Evolutionary conservation across 2,113 vertebrate species (phyloP).

Genomic region (Entelurus aequoreus): DNA sequence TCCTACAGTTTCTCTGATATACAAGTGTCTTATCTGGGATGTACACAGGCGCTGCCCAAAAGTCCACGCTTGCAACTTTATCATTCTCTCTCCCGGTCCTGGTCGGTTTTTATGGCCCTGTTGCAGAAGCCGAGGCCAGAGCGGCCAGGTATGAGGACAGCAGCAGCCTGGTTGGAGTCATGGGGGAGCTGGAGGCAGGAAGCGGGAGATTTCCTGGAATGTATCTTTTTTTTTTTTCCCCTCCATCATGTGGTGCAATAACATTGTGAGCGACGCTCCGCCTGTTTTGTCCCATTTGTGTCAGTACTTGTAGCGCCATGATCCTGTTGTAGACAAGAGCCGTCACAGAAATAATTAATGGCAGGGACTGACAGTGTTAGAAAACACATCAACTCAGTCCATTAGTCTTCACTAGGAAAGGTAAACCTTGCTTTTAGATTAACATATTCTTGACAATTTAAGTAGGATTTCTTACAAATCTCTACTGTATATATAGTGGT

Average conservation of each 20-base stretch:
- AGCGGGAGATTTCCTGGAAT: constrained; percentile 82
- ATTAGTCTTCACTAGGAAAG: constrained; percentile 13
- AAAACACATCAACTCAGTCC: constrained; percentile 9
- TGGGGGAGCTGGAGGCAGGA: constrained; percentile 66
- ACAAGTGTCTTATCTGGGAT: constrained; percentile 37
- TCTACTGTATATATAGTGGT: no score
- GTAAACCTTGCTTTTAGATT: constrained; percentile 4
- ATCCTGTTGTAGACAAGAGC: constrained; percentile 29
- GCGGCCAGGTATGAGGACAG: constrained; percentile 64
- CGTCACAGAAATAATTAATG: constrained; percentile 24
- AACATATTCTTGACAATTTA: no score
- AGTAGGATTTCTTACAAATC: no score
- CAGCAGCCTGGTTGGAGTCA: constrained; percentile 52
- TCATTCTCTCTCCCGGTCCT: background rate
- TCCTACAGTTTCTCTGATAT: constrained; percentile 30
- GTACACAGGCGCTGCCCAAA: constrained; percentile 26
- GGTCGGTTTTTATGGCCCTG: constrained; percentile 21
- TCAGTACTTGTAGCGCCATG: constrained; percentile 26
- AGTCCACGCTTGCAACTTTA: constrained; percentile 3
- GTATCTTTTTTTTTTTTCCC: constrained; percentile 66
- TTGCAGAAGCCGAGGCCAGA: constrained; percentile 27
- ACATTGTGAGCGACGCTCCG: constrained; percentile 55
- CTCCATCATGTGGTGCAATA: constrained; percentile 63
- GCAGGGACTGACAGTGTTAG: constrained; percentile 18
- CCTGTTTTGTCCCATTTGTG: constrained; percentile 56